Evolutionary conservation across 2,797 vertebrate genomes (phyloP).

Genomic region (Betta splendens): DNA sequence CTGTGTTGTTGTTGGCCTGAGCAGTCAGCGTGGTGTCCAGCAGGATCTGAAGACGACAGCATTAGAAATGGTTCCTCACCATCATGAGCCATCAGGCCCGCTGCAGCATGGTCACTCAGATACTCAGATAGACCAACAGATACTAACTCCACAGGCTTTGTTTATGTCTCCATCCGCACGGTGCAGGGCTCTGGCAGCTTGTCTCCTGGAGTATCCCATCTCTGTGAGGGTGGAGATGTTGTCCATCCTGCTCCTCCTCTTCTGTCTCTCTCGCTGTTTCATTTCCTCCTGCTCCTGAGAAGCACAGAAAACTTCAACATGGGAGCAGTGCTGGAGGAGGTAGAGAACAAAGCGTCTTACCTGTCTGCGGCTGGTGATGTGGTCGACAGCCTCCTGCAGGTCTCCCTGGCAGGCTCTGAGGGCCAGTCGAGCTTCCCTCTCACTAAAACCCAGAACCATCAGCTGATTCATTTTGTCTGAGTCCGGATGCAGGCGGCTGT

Average conservation of each 20-base stretch:
- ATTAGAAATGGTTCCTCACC: neutral
- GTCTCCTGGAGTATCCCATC: constrained; percentile 85
- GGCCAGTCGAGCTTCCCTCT: constrained; percentile 91
- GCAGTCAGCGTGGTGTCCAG: constrained; percentile 46
- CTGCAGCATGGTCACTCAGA: too few relatives aligned
- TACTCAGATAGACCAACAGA: neutral
- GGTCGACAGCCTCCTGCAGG: constrained; percentile 83
- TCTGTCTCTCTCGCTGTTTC: constrained; percentile 84
- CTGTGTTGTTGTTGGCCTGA: constrained; percentile 43
- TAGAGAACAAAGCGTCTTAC: constrained; percentile 36
- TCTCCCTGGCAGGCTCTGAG: constrained; percentile 90
- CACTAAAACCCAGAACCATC: constrained; percentile 85
- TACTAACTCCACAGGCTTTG: constrained; percentile 82
- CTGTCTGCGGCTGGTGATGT: constrained; percentile 88
- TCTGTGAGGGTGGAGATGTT: constrained; percentile 79
- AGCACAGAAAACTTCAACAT: neutral
- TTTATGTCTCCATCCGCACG: constrained; percentile 84
- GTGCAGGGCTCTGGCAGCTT: constrained; percentile 85
- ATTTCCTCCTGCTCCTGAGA: constrained; percentile 87
- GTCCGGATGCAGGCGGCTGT: constrained; percentile 83
- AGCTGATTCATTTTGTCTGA: constrained; percentile 85
- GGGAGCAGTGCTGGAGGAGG: neutral
- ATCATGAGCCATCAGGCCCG: too few relatives aligned
- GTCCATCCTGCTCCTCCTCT: constrained; percentile 79
- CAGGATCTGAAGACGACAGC: constrained; percentile 66